These are phyloP conservation scores for Gastracanthus pulcherrimus DNA, from an alignment of 2,888 invertebrate species.

Conservation along the genomic window DNA sequence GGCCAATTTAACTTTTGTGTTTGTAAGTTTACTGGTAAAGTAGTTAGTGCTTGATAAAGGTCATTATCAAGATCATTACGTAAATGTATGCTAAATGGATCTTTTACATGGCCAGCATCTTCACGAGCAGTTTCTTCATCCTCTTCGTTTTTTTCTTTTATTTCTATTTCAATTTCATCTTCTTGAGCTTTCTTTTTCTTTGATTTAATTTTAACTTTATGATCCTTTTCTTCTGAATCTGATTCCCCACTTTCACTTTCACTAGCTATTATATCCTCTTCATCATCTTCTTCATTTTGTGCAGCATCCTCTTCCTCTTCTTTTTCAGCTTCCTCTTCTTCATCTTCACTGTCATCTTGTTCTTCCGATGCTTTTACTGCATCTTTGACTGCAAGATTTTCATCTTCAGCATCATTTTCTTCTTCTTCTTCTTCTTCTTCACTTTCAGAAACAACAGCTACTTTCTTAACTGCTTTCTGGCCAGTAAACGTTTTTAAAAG, in stretches of 20 bases:
- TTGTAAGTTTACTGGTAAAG: slow-evolving; percentile 77
- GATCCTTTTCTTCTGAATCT: slow-evolving; percentile 54
- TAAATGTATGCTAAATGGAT: slow-evolving; percentile 86
- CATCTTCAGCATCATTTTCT: slow-evolving; percentile 57
- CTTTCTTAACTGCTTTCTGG: slow-evolving; percentile 60
- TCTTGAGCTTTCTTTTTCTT: slow-evolving; percentile 41
- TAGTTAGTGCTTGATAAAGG: slow-evolving; percentile 82
- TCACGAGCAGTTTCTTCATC: slow-evolving; percentile 75
- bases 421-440: slow-evolving; percentile 65
- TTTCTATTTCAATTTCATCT: slow-evolving; percentile 56
- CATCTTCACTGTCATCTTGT: slow-evolving; percentile 59
- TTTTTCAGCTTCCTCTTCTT: slow-evolving; percentile 56
- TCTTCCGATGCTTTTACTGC: slow-evolving; percentile 56
- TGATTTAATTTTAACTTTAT: neutral
- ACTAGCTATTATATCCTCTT: neutral
- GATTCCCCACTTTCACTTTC: slow-evolving; percentile 58
- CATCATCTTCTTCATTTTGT: slow-evolving; percentile 55
- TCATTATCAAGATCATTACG: slow-evolving; percentile 83
- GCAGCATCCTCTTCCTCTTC: slow-evolving; percentile 60
- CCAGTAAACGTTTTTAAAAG: slow-evolving; percentile 78
- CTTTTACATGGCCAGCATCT: slow-evolving; percentile 75
- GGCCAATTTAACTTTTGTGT: slow-evolving; percentile 81
- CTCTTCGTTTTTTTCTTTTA: slow-evolving; percentile 69
- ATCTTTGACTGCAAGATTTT: neutral
- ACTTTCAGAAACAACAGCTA: slow-evolving; percentile 75